phyloP scores from a whole-genome alignment of 2,113 vertebrate species.

The Corvus hawaiiensis region DNA sequence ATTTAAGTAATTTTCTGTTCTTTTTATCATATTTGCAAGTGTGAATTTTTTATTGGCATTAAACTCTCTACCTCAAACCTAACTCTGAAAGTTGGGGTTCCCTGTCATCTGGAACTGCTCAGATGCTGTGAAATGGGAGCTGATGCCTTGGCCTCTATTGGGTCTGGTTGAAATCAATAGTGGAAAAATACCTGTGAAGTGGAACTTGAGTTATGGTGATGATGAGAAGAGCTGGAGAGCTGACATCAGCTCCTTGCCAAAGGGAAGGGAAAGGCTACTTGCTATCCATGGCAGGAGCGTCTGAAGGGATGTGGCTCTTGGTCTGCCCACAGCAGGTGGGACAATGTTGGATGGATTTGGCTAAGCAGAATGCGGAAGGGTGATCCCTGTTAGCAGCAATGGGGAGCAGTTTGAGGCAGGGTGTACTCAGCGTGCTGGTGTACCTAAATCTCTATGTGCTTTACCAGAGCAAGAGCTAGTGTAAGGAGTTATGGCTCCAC shows the following conservation, averaged over 20 bases:
- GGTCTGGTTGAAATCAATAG: background rate
- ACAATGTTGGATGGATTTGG: background rate
- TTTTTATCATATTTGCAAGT: background rate
- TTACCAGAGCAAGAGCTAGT: background rate
- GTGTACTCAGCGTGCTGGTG: background rate
- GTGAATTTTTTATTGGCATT: background rate
- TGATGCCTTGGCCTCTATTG: background rate
- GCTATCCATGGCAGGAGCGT: background rate
- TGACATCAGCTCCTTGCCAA: background rate
- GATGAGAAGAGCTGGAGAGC: background rate
- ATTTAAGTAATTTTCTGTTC: background rate
- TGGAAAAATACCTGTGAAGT: background rate
- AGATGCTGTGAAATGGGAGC: background rate
- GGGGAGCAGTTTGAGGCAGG: background rate
- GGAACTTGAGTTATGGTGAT: background rate
- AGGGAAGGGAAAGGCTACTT: background rate
- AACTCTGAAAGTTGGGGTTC: background rate
- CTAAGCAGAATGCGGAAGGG: background rate
- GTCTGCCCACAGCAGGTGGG: background rate
- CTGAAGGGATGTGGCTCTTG: background rate
- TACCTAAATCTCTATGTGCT: background rate
- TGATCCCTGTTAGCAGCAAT: accelerated
- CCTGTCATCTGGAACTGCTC: background rate
- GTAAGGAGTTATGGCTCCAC: background rate
- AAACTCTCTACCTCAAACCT: background rate